Percentiles rank a stretch among this genome's conserved stretches.
phyloP scores from a whole-genome alignment of 2,797 vertebrate species.

The Danio albolineatus region DNA sequence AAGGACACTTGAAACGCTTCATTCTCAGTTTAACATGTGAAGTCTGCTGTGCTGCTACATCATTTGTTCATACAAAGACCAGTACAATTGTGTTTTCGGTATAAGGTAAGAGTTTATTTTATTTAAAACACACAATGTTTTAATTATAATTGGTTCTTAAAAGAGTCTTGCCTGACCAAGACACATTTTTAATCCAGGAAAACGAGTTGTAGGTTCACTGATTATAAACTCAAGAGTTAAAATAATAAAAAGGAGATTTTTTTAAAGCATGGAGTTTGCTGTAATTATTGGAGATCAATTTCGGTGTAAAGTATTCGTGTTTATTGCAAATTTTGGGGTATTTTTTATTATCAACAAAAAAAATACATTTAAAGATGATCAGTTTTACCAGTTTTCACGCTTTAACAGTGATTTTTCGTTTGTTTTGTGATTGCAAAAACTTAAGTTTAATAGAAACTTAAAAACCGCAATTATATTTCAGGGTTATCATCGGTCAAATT shows the following conservation, averaged over 20 bases:
- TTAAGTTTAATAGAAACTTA: neutral
- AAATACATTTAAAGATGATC: neutral
- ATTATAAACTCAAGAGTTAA: neutral
- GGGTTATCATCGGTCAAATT: neutral
- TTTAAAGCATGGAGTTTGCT: neutral
- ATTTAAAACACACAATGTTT: neutral
- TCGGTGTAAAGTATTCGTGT: neutral
- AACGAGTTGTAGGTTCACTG: neutral
- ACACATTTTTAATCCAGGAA: neutral
- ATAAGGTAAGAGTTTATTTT: conserved; percentile 15
- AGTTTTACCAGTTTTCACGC: neutral
- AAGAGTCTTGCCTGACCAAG: neutral
- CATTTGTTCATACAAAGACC: neutral
- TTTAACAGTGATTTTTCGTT: neutral
- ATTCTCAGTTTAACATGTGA: neutral
- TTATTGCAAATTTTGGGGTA: neutral
- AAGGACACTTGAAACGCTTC: neutral
- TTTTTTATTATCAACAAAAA: neutral
- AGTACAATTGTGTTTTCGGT: neutral
- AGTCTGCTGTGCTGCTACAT: neutral
- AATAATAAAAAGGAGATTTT: neutral
- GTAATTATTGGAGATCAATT: neutral
- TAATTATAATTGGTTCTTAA: neutral
- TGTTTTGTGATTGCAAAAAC: neutral
- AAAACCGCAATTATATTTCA: neutral